These are phyloP conservation scores for Desoria tigrina DNA, from an alignment of 2,888 invertebrate species.

Conservation along the genomic window DNA sequence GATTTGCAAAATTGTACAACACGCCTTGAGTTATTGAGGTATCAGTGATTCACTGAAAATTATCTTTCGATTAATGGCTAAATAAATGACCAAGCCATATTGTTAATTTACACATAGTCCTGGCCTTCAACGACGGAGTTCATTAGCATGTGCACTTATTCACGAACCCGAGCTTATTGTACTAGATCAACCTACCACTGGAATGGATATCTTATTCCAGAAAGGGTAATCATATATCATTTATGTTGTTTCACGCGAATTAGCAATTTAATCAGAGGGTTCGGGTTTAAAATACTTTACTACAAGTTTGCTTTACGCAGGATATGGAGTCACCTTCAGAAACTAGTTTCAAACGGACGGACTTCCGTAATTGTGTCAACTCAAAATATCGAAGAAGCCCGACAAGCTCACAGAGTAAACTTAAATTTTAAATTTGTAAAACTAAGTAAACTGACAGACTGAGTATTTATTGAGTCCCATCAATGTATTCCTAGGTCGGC, in stretches of 20 bases:
- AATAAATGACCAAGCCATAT: not conserved
- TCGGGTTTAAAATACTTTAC: not conserved
- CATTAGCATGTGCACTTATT: conserved; percentile 31
- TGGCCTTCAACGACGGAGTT: conserved; percentile 32
- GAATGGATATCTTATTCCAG: conserved; percentile 33
- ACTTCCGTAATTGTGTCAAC: conserved; percentile 36
- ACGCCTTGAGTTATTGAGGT: conserved; percentile 19
- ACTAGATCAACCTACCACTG: conserved; percentile 26
- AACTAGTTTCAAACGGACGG: conserved; percentile 37
- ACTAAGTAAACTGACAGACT: not conserved
- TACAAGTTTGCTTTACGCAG: too few species aligned
- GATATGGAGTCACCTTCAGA: conserved; percentile 35
- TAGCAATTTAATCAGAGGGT: not conserved
- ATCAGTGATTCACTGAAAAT: conserved; percentile 17
- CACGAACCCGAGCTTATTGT: conserved; percentile 36
- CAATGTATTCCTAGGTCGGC: conserved; percentile 27
- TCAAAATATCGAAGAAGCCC: conserved; percentile 34
- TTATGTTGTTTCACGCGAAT: not conserved
- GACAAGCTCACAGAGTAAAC: conserved; percentile 40
- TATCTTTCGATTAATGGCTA: not conserved
- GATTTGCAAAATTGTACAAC: conserved; percentile 33
- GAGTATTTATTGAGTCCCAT: not conserved
- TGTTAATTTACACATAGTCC: conserved; percentile 17
- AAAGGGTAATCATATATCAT: conserved; percentile 25
- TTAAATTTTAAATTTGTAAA: too few species aligned